These are phyloP conservation scores for Sialia sialis DNA, from an alignment of 2,113 vertebrate species.

Conservation along the genomic window DNA sequence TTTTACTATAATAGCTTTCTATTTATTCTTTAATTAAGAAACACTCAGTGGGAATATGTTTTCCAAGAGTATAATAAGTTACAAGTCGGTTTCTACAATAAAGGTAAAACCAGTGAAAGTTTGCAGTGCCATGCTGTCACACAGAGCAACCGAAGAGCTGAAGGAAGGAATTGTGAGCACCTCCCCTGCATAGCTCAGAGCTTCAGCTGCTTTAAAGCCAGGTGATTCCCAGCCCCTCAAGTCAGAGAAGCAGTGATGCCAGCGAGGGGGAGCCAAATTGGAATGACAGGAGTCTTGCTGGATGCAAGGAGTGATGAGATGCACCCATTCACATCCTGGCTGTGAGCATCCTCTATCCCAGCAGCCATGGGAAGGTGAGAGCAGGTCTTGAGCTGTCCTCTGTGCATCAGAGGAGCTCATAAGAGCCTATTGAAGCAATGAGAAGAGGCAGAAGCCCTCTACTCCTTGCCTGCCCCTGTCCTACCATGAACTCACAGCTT, in stretches of 20 bases:
- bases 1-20: neutral
- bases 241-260: neutral
- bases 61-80: neutral
- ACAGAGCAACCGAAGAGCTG: neutral
- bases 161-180: neutral
- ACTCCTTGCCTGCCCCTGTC: neutral
- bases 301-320: neutral
- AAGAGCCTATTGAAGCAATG: neutral
- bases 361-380: neutral
- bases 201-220: neutral
- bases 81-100: accelerated
- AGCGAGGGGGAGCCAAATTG: neutral
- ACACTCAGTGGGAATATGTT: neutral
- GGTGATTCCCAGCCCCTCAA: too few relatives aligned
- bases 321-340: accelerated
- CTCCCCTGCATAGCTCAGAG: neutral
- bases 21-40: neutral
- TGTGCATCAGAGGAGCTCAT: neutral
- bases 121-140: accelerated
- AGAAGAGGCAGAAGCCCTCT: neutral
- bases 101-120: neutral
- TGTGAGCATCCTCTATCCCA: neutral
- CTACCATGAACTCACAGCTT: neutral
- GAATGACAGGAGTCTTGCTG: neutral
- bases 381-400: neutral